Evolutionary conservation across 2,113 vertebrate genomes (phyloP).

Genomic region (Petaurus breviceps): DNA sequence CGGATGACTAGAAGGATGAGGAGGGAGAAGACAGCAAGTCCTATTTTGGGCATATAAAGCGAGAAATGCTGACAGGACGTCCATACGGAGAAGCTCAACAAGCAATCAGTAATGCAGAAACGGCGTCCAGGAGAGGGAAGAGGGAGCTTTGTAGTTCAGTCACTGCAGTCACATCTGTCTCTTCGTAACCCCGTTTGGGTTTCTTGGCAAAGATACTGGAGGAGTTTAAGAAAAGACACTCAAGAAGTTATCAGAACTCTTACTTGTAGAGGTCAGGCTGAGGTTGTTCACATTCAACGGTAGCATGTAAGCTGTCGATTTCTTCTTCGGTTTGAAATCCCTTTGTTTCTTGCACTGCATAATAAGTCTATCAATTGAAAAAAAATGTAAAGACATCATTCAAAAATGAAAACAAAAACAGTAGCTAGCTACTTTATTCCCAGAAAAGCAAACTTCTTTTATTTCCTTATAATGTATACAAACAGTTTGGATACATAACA

Average conservation of each 20-base stretch:
- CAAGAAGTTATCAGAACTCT: constrained; percentile 21
- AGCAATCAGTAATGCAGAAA: neutral
- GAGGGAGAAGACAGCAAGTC: neutral
- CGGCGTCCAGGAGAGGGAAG: neutral
- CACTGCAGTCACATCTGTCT: neutral
- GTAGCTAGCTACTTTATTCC: fast-evolving
- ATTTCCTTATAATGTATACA: neutral
- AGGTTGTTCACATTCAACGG: constrained; percentile 98
- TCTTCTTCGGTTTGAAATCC: constrained; percentile 93
- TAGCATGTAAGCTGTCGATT: constrained; percentile 91
- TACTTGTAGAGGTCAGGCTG: constrained; percentile 99
- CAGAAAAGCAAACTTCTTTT: fast-evolving
- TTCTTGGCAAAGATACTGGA: neutral
- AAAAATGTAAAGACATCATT: neutral
- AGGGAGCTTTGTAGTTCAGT: neutral
- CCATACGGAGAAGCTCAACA: neutral
- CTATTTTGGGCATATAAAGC: neutral
- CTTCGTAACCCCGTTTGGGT: neutral
- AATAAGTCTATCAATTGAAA: constrained; percentile 89
- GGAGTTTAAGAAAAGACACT: neutral
- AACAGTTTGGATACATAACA: neutral
- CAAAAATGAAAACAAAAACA: neutral
- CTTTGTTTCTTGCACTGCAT: constrained; percentile 96
- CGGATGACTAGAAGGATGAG: neutral
- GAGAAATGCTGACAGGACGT: neutral